Evolutionary conservation across 2,888 invertebrate genomes (phyloP), one percentile per base, ranked within the genome.

Genomic region (Mantis religiosa): DNA sequence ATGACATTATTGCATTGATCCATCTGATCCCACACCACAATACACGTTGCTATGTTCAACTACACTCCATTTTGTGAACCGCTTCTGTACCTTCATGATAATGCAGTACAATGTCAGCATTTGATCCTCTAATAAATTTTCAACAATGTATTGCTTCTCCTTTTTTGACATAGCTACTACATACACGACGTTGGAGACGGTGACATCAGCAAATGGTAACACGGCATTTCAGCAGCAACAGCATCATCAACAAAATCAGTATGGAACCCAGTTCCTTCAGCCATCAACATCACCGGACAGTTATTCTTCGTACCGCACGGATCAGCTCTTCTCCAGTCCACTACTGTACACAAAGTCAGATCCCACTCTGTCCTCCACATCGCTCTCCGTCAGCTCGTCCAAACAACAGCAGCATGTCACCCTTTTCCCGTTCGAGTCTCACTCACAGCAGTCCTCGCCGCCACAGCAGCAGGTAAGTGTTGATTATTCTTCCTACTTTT

Each of bases 281-380:
- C 89, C 82, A 84, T 89, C 54, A 93, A 92, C 90, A 71, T 91
- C 92, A 90, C 92, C 93, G 91, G 93, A 93, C 89, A 91, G 92
- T 89, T 91, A 93, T 89, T 91, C 93, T 87, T 91, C 93, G 91
- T 93, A 93, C 92, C 92, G 91, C 92, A 94, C 87, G 20, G 25
- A 94, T 88, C 34, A 85, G 30, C 82, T 82, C 34, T 93, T 93
- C 34, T 91, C 91, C 6, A 93, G 94, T 3, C 94, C 94, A 91
- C 94, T 95, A 89, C 93, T 95, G 91, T 95, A 95, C 92, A 89
- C 89, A 34, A 95, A 95, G 91, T 94, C 94, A 90, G 96, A 96
- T 92, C 96, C 96, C n/a, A 96, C 96, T 85, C 93, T 96, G 87
- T 95, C 95, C 0, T 95, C 96, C 0, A 95, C 96, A 0, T 94